Percentiles rank a stretch among this genome's conserved stretches.
phyloP scores from a whole-genome alignment of 2,888 invertebrate species.

The Oligia strigilis region DNA sequence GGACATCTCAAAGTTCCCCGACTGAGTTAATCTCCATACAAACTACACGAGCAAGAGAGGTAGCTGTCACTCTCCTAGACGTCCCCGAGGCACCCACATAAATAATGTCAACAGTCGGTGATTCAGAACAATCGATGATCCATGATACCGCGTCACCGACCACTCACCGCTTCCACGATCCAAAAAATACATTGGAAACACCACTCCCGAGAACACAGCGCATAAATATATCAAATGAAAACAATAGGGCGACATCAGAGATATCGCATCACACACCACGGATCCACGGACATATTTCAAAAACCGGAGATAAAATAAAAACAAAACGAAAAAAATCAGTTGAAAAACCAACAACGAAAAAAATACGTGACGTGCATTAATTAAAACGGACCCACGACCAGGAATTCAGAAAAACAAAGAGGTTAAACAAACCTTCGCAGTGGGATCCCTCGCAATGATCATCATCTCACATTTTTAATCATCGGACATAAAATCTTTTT shows the following conservation, averaged over 20 bases:
- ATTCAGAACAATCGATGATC: slow-evolving; percentile 81
- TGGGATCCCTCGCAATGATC: slow-evolving; percentile 90
- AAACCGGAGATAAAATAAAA: slow-evolving; percentile 84
- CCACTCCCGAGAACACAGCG: slow-evolving; percentile 85
- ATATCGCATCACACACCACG: slow-evolving; percentile 88
- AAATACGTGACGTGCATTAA: slow-evolving; percentile 91
- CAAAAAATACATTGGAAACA: slow-evolving; percentile 76
- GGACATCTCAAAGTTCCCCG: slow-evolving; percentile 48
- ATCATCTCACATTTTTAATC: slow-evolving; percentile 90
- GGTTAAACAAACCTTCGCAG: slow-evolving; percentile 89
- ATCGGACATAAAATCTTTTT: slow-evolving; percentile 80
- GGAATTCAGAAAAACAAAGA: slow-evolving; percentile 90
- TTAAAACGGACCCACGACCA: slow-evolving; percentile 90
- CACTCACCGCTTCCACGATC: slow-evolving; percentile 77
- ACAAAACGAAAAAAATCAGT: slow-evolving; percentile 75
- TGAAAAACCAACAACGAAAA: slow-evolving; percentile 87
- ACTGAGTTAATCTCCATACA: slow-evolving; percentile 68
- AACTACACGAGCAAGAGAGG: slow-evolving; percentile 68
- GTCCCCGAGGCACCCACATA: slow-evolving; percentile 77
- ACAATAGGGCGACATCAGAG: slow-evolving; percentile 89
- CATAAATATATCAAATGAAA: slow-evolving; percentile 91
- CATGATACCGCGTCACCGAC: slow-evolving; percentile 80
- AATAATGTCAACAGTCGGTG: slow-evolving; percentile 83
- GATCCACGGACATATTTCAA: slow-evolving; percentile 88
- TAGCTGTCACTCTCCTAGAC: slow-evolving; percentile 77